Conservation (phyloP, 2,888 invertebrate species). For the Acronicta psi region DNA sequence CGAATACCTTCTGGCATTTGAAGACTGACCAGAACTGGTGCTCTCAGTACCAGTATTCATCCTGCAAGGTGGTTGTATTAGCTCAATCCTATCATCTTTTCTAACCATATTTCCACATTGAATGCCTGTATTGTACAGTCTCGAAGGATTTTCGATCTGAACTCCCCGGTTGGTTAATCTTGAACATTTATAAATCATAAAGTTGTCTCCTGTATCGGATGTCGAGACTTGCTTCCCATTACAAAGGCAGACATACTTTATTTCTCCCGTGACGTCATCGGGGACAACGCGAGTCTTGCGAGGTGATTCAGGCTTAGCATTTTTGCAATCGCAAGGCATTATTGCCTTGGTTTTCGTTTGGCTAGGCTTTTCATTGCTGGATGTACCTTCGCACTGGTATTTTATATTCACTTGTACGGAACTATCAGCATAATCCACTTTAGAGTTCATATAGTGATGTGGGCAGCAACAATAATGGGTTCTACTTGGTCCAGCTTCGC, state of each 20-base stretch:
- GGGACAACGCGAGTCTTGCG: constrained; percentile 45
- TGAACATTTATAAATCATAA: constrained; percentile 76
- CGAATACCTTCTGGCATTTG: constrained; percentile 58
- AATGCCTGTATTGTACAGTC: constrained; percentile 45
- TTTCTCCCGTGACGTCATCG: constrained; percentile 63
- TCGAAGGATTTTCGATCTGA: constrained; percentile 56
- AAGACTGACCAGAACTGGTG: constrained; percentile 45
- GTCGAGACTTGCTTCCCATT: constrained; percentile 58
- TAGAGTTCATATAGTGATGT: constrained; percentile 63
- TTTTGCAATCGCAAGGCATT: constrained; percentile 37
- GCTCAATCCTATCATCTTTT: constrained; percentile 29
- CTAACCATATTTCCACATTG: constrained; percentile 41
- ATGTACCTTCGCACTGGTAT: constrained; percentile 44
- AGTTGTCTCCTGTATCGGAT: constrained; percentile 67
- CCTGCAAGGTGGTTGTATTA: constrained; percentile 40
- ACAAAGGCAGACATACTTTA: constrained; percentile 78
- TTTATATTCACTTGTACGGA: constrained; percentile 77
- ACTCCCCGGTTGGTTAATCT: constrained; percentile 64
- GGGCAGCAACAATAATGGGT: constrained; percentile 74
- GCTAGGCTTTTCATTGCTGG: constrained; percentile 28
- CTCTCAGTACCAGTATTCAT: constrained; percentile 26
- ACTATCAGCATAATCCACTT: constrained; percentile 71
- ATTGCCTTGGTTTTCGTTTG: constrained; percentile 13
- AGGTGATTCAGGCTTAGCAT: constrained; percentile 34
- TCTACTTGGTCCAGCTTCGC: constrained; percentile 65